A percentile compares a stretch with the other conserved stretches of the same genome.
phyloP scores from a whole-genome alignment of 2,113 vertebrate genomes.

The Petromus typicus region DNA sequence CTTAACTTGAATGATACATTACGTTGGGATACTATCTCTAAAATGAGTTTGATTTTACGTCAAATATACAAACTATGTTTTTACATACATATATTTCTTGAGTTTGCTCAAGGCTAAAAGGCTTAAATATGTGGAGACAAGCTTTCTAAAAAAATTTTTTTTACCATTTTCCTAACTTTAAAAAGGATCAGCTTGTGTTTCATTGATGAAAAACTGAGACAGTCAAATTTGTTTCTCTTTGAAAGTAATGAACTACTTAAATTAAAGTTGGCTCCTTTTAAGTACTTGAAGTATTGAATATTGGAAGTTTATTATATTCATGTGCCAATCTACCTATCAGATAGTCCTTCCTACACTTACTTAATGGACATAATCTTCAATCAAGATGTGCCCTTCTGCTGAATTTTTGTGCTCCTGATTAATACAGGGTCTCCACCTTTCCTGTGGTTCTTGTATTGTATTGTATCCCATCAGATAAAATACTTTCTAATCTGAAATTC shows the following conservation, averaged over 20 bases:
- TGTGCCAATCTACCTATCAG: conserved; percentile 6
- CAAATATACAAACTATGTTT: not conserved
- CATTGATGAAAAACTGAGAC: conserved; percentile 10
- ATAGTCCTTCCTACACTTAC: conserved; percentile 8
- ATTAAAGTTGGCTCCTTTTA: not conserved
- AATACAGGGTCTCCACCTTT: not conserved
- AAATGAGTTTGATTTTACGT: conserved; percentile 29
- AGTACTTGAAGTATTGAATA: not conserved
- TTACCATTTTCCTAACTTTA: conserved; percentile 13
- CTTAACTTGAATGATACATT: not conserved
- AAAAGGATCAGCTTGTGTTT: conserved; percentile 11
- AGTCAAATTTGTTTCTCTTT: conserved; percentile 45
- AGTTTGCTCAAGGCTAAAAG: conserved; percentile 39
- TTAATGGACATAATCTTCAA: not conserved
- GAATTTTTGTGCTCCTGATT: not conserved
- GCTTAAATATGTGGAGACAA: not conserved
- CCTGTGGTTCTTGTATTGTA: not conserved
- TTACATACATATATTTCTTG: conserved; percentile 20
- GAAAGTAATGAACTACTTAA: conserved; percentile 48
- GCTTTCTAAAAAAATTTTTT: not conserved
- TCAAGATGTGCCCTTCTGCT: not conserved
- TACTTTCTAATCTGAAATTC: not conserved
- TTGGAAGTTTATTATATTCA: conserved; percentile 40
- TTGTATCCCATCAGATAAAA: not conserved
- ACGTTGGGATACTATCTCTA: conserved; percentile 32